These are phyloP conservation scores for Delphinus delphis DNA, from an alignment of 2,113 vertebrate species.

Conservation along the genomic window DNA sequence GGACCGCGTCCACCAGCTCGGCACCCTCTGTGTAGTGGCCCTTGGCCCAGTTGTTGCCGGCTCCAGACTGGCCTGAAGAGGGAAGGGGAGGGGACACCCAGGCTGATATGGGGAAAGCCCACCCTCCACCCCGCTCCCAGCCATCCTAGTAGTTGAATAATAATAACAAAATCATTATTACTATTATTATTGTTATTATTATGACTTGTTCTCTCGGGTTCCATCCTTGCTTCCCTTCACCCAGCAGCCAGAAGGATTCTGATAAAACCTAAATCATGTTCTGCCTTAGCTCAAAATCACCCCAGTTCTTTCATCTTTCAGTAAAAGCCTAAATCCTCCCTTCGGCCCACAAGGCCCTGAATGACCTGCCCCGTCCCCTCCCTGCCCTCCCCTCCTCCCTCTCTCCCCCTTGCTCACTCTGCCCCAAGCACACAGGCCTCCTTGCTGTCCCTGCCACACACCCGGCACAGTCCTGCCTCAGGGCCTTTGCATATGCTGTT, in stretches of 20 bases:
- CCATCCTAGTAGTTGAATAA: background rate
- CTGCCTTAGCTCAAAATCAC: background rate
- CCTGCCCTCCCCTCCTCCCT: too few species aligned
- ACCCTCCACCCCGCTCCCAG: background rate
- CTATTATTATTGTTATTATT: background rate
- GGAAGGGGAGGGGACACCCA: background rate
- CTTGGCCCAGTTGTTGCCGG: conserved; percentile 97
- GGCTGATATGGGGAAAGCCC: background rate
- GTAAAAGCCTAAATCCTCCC: background rate
- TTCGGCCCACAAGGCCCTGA: background rate
- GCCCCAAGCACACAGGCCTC: background rate
- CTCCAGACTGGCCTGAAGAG: conserved; percentile 85
- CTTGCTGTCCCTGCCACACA: background rate
- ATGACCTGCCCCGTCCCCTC: accelerated
- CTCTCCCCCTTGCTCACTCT: accelerated
- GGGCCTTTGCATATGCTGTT: background rate
- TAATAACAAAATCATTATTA: background rate
- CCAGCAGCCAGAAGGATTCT: background rate
- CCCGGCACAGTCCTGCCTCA: background rate
- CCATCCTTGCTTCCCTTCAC: background rate
- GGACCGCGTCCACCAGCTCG: conserved; percentile 82
- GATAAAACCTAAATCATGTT: background rate
- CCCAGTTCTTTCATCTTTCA: background rate
- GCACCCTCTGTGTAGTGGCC: conserved; percentile 86
- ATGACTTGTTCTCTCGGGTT: background rate